These are phyloP conservation scores for Muscicapa comitata DNA, from an alignment of 2,797 vertebrate species.

Conservation along the genomic window DNA sequence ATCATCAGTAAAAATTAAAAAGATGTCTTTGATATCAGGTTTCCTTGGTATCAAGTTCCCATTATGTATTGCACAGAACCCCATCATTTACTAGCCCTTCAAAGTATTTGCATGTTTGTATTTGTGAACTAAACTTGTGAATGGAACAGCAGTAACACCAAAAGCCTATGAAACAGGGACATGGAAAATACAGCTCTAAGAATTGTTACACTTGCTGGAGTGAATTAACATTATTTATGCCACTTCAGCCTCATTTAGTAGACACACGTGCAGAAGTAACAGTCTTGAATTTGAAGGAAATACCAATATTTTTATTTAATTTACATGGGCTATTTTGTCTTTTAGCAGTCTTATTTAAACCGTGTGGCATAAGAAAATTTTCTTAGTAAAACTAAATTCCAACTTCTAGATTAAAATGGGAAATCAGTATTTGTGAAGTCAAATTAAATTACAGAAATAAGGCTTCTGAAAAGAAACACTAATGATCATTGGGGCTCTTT, in stretches of 20 bases:
- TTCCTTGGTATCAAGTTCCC: background rate
- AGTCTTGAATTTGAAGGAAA: background rate
- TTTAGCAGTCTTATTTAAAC: background rate
- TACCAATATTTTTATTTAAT: background rate
- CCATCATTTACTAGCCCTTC: background rate
- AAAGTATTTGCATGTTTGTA: background rate
- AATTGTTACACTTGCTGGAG: background rate
- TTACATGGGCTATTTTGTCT: background rate
- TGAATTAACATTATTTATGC: background rate
- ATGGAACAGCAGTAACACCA: background rate
- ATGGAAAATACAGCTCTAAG: background rate
- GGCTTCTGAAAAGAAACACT: background rate
- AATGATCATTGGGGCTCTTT: accelerated
- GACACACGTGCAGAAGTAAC: background rate
- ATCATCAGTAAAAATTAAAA: background rate
- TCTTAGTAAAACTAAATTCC: background rate
- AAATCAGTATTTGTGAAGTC: background rate
- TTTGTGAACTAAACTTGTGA: background rate
- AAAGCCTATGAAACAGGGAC: background rate
- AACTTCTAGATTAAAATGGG: background rate
- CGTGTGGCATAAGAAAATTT: background rate
- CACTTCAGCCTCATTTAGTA: background rate
- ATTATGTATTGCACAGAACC: background rate
- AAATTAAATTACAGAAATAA: background rate
- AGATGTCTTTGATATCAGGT: background rate